phyloP scores from a whole-genome alignment of 2,113 vertebrate species.

The Lynx canadensis region DNA sequence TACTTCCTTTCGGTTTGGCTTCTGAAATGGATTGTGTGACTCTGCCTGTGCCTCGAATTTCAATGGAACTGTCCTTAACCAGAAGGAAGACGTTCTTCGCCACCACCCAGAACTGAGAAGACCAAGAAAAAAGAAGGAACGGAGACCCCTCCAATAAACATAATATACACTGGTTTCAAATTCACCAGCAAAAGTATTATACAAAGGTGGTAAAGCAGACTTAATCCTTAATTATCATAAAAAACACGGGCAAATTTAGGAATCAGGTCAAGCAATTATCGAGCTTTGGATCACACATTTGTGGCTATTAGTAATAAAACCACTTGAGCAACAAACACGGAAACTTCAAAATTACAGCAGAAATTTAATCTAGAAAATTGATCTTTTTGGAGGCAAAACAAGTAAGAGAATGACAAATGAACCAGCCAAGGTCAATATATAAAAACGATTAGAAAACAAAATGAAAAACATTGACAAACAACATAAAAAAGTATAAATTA shows the following conservation, averaged over 20 bases:
- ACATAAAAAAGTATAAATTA: neutral
- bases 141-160: neutral
- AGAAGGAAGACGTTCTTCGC: neutral
- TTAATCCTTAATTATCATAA: neutral
- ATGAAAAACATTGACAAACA: neutral
- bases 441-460: neutral
- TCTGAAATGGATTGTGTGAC: neutral
- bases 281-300: neutral
- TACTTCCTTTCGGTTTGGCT: neutral
- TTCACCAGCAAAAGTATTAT: neutral
- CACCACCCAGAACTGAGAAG: neutral
- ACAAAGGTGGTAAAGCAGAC: neutral
- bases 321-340: neutral
- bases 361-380: neutral
- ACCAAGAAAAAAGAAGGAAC: neutral
- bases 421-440: neutral
- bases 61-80: neutral
- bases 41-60: neutral
- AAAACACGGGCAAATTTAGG: neutral
- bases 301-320: neutral
- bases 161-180: neutral
- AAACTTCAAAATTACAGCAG: neutral
- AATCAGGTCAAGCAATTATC: neutral
- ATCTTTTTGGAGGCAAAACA: neutral
- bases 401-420: neutral